These are phyloP conservation scores for Apamea anceps DNA, from an alignment of 2,888 invertebrate genomes.

Conservation along the genomic window DNA sequence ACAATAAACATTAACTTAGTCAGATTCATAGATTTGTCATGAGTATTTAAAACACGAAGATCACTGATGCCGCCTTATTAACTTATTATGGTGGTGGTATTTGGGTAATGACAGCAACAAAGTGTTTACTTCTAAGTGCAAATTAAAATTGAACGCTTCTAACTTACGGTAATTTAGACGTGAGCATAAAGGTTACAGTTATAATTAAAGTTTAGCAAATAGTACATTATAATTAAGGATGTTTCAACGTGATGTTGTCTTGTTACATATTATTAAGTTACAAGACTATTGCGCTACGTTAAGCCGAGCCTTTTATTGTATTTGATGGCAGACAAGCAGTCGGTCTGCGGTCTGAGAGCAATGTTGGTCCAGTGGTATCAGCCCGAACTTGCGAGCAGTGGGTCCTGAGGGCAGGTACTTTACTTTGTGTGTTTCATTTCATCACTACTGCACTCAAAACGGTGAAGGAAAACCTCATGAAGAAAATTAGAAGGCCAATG, in stretches of 20 bases:
- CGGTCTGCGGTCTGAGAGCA: neutral
- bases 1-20: neutral
- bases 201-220: constrained; percentile 35
- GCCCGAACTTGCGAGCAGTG: too few species aligned
- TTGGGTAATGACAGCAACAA: constrained; percentile 8
- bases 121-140: neutral
- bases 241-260: constrained; percentile 27
- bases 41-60: neutral
- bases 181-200: constrained; percentile 43
- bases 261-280: constrained; percentile 14
- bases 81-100: constrained; percentile 2
- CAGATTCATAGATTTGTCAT: constrained; percentile 4
- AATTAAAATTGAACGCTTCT: constrained; percentile 39
- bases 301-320: neutral
- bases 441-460: neutral
- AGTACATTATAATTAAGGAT: constrained; percentile 40
- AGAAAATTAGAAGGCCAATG: too few species aligned
- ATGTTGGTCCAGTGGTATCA: neutral
- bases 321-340: too few species aligned
- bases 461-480: too few species aligned
- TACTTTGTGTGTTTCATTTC: neutral
- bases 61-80: neutral
- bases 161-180: constrained; percentile 24
- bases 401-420: neutral
- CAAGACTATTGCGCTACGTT: neutral